Conservation (phyloP, 2,797 vertebrate genomes). For the Gallinago solitaria region DNA sequence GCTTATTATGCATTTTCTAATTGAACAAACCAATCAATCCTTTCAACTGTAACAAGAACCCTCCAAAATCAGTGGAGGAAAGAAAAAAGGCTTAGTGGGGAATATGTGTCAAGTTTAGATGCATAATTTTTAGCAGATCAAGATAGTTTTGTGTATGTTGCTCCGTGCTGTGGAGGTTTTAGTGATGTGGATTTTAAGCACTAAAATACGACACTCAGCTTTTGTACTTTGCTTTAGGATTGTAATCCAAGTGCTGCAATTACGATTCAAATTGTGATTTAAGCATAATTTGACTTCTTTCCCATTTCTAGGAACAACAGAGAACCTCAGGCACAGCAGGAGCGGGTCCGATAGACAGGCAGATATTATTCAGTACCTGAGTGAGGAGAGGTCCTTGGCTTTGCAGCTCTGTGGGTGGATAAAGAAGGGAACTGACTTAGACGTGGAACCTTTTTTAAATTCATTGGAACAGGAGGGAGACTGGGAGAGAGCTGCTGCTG, state of each 20-base stretch:
- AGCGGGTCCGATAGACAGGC: constrained; percentile 90
- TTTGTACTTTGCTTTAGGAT: background rate
- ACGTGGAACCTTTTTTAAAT: constrained; percentile 90
- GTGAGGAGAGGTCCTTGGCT: constrained; percentile 92
- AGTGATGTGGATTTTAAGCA: background rate
- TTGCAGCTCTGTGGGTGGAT: constrained; percentile 97
- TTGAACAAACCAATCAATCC: background rate
- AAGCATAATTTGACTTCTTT: background rate
- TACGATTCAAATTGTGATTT: background rate
- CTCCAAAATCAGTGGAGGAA: background rate
- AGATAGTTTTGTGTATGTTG: background rate
- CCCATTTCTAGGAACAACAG: constrained; percentile 84
- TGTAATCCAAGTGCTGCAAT: background rate
- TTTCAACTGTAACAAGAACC: background rate
- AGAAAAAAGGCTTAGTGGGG: background rate
- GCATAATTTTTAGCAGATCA: background rate
- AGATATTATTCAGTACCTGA: constrained; percentile 87
- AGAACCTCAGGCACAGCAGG: constrained; percentile 88
- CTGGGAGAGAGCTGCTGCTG: constrained; percentile 95
- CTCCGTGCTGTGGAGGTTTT: background rate
- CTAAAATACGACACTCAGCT: background rate
- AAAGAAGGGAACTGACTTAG: constrained; percentile 86
- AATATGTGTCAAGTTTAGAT: background rate
- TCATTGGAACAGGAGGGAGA: constrained; percentile 92
- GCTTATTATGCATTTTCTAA: background rate